Base-by-base conservation (phyloP, 2,797 vertebrate genomes). In the Ctenosaura bakeri region DNA sequence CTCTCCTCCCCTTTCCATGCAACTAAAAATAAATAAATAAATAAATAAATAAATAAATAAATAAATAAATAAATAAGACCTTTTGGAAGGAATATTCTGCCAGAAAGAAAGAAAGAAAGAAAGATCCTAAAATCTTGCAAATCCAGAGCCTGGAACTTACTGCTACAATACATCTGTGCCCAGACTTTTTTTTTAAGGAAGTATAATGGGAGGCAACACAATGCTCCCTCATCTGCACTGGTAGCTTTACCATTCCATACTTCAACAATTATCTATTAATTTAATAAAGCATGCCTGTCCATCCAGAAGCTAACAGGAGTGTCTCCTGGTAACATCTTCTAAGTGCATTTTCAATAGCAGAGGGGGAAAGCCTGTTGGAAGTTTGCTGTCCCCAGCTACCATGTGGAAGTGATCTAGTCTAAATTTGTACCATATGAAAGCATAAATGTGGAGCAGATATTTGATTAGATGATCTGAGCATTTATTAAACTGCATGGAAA, bases 251-350 rank as follows among this genome's bases (percentile, higher is more conserved):
- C 59, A 90, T 24, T 78, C 38, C 32, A 18, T 84, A 0, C 0
- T 89, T 85, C 89, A 84, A 35, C 38, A 42, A n/a, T 35, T 16
- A 6, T 42, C 52, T 71, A 29, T 29, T 24, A 50, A 69, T 22
- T n/a, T 85, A 12, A 85, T 85, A 54, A 64, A 83, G 52, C 59
- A 89, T 93, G 88, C 78, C 82, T 85, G 81, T 87, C 73, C 77
- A 84, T 95, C 64, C 18, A 38, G 88, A 88, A 86, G 91, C 69
- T 46, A 83, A 42, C 74, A 29, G 32, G 22, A 54, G 81, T 50
- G 46, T 38, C 59, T 92, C 90, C 83, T 56, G 0, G 10, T 90
- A 85, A 83, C 0, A 0, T 50, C 90, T 80, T 87, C 91, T 88
- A 94, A 94, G n/a, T 42, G 66, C 14, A 24, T 26, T 85, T 85